Evolutionary conservation across 2,797 vertebrate genomes (phyloP).

Genomic region (Malacoctenus gilli): DNA sequence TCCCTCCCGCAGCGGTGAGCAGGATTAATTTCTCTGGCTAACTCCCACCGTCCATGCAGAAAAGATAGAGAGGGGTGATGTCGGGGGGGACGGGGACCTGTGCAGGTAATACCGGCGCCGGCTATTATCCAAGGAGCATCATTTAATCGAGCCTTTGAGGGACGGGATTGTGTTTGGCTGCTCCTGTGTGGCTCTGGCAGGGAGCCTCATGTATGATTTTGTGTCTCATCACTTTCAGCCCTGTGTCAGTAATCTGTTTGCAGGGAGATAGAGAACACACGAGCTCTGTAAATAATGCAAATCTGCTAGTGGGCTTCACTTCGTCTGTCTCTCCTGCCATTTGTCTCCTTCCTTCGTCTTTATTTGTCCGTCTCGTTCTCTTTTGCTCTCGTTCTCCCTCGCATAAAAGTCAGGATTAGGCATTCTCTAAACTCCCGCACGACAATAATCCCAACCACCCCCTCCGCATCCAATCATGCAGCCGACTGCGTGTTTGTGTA

Average conservation of each 20-base stretch:
- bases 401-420: slow-evolving; percentile 59
- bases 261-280: slow-evolving; percentile 68
- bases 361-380: slow-evolving; percentile 31
- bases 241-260: slow-evolving; percentile 76
- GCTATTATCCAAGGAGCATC: slow-evolving; percentile 68
- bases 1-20: slow-evolving; percentile 58
- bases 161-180: slow-evolving; percentile 65
- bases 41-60: slow-evolving; percentile 42
- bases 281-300: slow-evolving; percentile 78
- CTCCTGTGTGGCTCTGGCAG: slow-evolving; percentile 52
- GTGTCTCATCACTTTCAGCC: slow-evolving; percentile 73
- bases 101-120: slow-evolving; percentile 55
- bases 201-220: slow-evolving; percentile 61
- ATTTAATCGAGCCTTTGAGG: slow-evolving; percentile 74
- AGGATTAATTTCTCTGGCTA: slow-evolving; percentile 56
- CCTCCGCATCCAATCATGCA: slow-evolving; percentile 47
- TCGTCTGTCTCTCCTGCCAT: slow-evolving; percentile 38
- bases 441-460: slow-evolving; percentile 57
- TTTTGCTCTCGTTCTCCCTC: slow-evolving; percentile 23
- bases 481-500: slow-evolving; percentile 10
- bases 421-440: slow-evolving; percentile 59
- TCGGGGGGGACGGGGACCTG: slow-evolving; percentile 6
- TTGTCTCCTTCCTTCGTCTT: slow-evolving; percentile 42
- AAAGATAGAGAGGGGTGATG: slow-evolving; percentile 27
- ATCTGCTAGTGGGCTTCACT: slow-evolving; percentile 73